Base-by-base conservation (phyloP, 1,140 invertebrate genomes). In the Neuroterus valhalla region DNA sequence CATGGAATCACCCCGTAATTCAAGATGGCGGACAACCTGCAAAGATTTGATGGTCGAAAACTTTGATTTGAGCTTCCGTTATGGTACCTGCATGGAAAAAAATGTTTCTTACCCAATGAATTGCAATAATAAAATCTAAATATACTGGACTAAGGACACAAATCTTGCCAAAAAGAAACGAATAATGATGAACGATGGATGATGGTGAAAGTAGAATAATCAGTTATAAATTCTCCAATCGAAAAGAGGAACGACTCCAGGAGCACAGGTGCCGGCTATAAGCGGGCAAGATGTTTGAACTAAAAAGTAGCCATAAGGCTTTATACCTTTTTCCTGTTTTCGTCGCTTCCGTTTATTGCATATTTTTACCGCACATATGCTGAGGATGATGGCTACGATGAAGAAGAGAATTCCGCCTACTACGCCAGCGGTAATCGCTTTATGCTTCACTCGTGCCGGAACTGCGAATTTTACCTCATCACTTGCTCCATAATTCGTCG, bases 371-470 rank as follows among this genome's bases (percentile, higher is more conserved):
- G 96, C 96, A 92, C 97, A 98, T 84, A 98, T 95, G 76, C 96
- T 97, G 82, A 98, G 93, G 87, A 98, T 98, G 89, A 98, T 98
- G 86, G 97, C 96, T 83, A 98, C 96, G 85, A 98, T 96, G 93
- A 98, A 98, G 92, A 98, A 98, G 81, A 98, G 92, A 84, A 98
- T 96, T 77, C 97, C 97, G 80, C 97, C 97, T 69, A 98, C 96
- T 76, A 98, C 95, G 50, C 96, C 96, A 79, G 96, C 96, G 76
- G 96, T 97, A 87, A 97, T 97, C 74, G 96, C 96, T 93, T 97
- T 96, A 91, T 96, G 95, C 89, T 96, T 97, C 70, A 97, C 95
- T 78, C 96, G 92, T 70, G 95, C 94, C 77, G 96, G 96, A 78
- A 98, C 95, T 48, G 95, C 93, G 90, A 95, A 96, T 89, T 95